A percentile compares a stretch with the other conserved stretches of the same genome.
Evolutionary conservation across 2,113 vertebrate genomes (phyloP).

Genomic region (Tor tambroides): DNA sequence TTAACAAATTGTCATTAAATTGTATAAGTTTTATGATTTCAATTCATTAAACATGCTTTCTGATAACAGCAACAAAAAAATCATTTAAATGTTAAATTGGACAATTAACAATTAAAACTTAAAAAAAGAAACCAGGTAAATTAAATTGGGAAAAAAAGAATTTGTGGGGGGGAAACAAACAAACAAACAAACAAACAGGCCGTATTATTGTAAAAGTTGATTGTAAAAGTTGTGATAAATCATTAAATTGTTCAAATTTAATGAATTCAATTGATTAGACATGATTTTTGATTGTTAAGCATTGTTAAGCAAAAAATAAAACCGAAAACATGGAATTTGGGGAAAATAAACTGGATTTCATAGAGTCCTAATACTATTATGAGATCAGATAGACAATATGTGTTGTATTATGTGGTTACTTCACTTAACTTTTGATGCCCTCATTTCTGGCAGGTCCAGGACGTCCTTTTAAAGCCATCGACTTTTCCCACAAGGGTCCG

Average conservation of each 20-base stretch:
- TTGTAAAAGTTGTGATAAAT: background rate
- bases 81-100: too few relatives aligned
- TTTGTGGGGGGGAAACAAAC: too few relatives aligned
- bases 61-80: too few relatives aligned
- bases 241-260: background rate
- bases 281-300: background rate
- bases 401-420: background rate
- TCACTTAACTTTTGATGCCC: background rate
- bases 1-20: too few relatives aligned
- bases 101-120: too few relatives aligned
- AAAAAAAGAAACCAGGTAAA: too few relatives aligned
- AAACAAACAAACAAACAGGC: too few relatives aligned
- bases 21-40: too few relatives aligned
- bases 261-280: background rate
- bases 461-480: slow-evolving; percentile 88
- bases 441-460: slow-evolving; percentile 82
- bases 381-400: too few relatives aligned
- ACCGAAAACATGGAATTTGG: background rate
- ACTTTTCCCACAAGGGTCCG: slow-evolving; percentile 97
- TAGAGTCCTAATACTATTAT: too few relatives aligned
- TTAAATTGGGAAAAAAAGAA: too few relatives aligned
- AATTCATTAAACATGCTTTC: too few relatives aligned
- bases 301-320: background rate
- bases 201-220: background rate
- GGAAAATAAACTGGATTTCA: background rate